Evolutionary conservation across 2,797 vertebrate species (phyloP).

Genomic region (Ispidina picta): DNA sequence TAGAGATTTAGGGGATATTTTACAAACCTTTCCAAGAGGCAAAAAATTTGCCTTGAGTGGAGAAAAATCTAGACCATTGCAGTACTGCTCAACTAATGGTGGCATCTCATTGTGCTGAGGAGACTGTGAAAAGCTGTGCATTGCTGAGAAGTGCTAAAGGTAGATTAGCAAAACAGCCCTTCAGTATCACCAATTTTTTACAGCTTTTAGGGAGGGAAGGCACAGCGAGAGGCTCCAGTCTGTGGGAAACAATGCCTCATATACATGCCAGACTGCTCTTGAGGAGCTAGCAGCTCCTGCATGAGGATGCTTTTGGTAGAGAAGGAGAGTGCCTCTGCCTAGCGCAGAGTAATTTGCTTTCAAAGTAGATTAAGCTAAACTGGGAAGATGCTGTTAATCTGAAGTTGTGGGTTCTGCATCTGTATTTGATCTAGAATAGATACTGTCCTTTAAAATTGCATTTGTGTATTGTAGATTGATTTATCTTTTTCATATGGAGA

Average conservation of each 20-base stretch:
- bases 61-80: not conserved
- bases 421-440: slow-evolving; percentile 35
- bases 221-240: not conserved
- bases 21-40: not conserved
- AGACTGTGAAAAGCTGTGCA: not conserved
- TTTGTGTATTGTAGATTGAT: slow-evolving; percentile 34
- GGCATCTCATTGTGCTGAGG: not conserved
- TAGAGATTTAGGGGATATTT: not conserved
- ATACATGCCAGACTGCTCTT: rapidly evolving
- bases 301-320: not conserved
- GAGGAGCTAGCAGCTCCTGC: not conserved
- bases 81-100: not conserved
- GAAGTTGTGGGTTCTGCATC: slow-evolving; percentile 30
- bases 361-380: slow-evolving; percentile 14
- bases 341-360: not conserved
- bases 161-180: not conserved
- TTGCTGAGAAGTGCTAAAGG: not conserved
- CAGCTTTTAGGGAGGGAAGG: not conserved
- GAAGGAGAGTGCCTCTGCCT: not conserved
- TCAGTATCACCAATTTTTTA: not conserved
- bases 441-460: slow-evolving; percentile 15
- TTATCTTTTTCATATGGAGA: slow-evolving; percentile 30
- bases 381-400: slow-evolving; percentile 15
- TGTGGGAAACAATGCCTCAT: not conserved
- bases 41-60: not conserved